Base-by-base conservation (phyloP, 2,797 vertebrate species). In the Catostomus latipinnis region DNA sequence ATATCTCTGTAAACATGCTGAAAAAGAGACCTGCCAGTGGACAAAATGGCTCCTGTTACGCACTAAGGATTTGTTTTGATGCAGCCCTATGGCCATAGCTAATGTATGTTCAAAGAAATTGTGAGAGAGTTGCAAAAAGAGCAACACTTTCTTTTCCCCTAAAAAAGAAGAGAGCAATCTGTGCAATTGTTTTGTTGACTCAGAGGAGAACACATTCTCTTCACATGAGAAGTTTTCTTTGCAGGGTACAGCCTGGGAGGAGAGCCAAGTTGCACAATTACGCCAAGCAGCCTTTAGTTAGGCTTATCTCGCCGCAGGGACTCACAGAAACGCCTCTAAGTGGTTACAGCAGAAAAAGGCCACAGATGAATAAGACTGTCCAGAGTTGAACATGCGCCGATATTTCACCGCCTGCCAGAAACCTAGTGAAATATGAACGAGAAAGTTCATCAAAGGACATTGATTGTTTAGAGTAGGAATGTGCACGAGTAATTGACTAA, bases 261-360 rank as follows among this genome's bases (percentile, higher is more conserved):
- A 1, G 18, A 45, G 86, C 87, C 85, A 89, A 75, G 79, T 88
- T 77, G 80, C 54, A 88, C 76, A 85, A 78, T 83, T 71, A 83
- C 68, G 68, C 82, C 67, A 79, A 68, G 58, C 72, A 58, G 80
- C 83, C 86, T 81, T 53, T 49, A 78, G 14, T 34, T 2, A 34
- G 34, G 34, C 34, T 34, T 34, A 34, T 34, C 34, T 34, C 34
- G 2, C 34, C 4, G 2, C 4, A 34, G 34, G 34, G 34, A 34
- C 34, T 34, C 34, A 34, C 34, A 34, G 34, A 34, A 34, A 34
- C 3, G 34, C 34, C 34, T 34, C 34, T 34, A 34, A 34, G 2
- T 34, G 22, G 34, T 34, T 34, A 34, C 34, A 34, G 34, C 34
- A 34, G 34, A 34, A 34, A 34, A 34, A 34, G 34, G 34, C 34